These are phyloP conservation scores for Platichthys stellatus DNA, from an alignment of 2,113 vertebrate species.

Conservation along the genomic window DNA sequence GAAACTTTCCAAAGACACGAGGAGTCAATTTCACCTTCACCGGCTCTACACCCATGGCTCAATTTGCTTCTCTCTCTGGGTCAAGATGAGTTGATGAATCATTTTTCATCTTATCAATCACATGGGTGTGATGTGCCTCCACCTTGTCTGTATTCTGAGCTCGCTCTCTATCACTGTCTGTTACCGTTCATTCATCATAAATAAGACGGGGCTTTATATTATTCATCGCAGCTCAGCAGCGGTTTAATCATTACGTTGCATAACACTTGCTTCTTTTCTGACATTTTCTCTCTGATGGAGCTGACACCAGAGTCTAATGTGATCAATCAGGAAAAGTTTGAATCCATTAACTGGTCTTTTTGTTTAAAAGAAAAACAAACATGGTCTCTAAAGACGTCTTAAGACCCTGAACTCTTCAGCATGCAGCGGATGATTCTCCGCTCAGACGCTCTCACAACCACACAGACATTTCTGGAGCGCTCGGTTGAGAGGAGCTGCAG, in stretches of 20 bases:
- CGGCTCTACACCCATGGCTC: conserved; percentile 41
- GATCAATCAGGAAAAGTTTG: conserved; percentile 22
- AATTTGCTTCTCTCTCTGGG: conserved; percentile 54
- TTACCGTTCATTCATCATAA: conserved; percentile 67
- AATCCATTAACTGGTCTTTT: conserved; percentile 2
- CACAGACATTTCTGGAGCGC: no score
- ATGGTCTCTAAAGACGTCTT: no score
- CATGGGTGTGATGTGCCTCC: conserved; percentile 56
- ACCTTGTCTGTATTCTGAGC: conserved; percentile 62
- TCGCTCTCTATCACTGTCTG: conserved; percentile 63
- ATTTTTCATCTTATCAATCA: conserved; percentile 78
- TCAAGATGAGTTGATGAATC: conserved; percentile 72
- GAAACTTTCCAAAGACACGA: conserved; percentile 56
- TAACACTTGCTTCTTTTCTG: conserved; percentile 38
- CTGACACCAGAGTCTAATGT: conserved; percentile 28
- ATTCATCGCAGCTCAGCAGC: conserved; percentile 57
- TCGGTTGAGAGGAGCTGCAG: no score
- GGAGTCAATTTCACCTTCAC: conserved; percentile 61
- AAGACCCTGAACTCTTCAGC: no score
- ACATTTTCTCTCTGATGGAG: conserved; percentile 15
- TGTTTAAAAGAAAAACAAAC: no score
- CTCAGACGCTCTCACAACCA: no score
- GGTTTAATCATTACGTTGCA: conserved; percentile 61
- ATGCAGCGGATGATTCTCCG: no score
- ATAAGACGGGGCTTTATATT: conserved; percentile 55